Conservation (phyloP, 2,113 vertebrate genomes). For the Campylorhamphus procurvoides region DNA sequence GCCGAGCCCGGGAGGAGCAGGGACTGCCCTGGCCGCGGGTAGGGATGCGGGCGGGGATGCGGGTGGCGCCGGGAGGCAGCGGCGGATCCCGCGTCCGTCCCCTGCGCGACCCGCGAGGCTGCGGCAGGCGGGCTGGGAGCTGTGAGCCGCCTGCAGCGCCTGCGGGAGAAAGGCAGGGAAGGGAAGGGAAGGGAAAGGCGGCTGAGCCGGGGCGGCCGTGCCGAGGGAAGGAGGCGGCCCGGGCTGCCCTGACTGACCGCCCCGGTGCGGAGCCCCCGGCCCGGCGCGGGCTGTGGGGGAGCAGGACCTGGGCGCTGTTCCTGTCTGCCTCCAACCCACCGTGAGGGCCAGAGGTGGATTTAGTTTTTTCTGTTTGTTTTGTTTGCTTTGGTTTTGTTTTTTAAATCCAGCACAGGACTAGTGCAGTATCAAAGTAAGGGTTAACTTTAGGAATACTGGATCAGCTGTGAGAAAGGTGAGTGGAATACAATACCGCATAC, state of each 20-base stretch:
- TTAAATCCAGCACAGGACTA: background rate
- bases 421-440: background rate
- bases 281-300: accelerated
- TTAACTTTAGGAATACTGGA: background rate
- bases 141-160: background rate
- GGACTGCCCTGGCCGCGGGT: background rate
- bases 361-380: background rate
- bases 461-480: background rate
- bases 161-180: background rate
- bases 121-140: background rate
- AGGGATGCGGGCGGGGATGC: background rate
- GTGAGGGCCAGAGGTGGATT: background rate
- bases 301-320: background rate
- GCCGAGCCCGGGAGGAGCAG: background rate
- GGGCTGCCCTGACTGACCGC: background rate
- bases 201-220: background rate
- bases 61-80: background rate
- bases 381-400: background rate
- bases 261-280: background rate
- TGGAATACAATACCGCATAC: background rate
- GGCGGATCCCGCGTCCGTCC: background rate
- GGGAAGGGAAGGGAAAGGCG: background rate
- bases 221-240: background rate
- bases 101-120: background rate
- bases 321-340: background rate